Evolutionary conservation across 2,888 invertebrate species (phyloP), one percentile per base, ranked within the genome.

Genomic region (Dynastes maya): DNA sequence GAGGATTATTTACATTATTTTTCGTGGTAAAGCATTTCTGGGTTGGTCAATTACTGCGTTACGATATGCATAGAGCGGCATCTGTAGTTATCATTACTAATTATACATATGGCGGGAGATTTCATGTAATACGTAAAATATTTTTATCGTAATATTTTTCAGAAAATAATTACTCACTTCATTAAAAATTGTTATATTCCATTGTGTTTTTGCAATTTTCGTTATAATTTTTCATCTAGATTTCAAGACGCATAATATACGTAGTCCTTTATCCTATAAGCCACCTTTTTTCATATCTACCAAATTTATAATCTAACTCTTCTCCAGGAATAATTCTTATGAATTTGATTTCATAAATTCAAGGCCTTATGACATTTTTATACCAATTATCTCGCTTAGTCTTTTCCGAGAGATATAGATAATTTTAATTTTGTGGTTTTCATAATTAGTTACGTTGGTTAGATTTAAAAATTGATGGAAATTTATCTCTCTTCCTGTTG

Each of bases 401-500:
- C n/a, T 8, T 55, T 55, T 13, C 11, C 16, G n/a, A 22, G 55
- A 55, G 51, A 51, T 70, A 32, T 32, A 22, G 72, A 61, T 72
- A 72, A 72, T 37, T 67, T 45, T 67, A 45, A 49, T 58, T 58
- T 61, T 72, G 72, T 37, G 61, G 72, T 61, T 74, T 72, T 27
- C 58, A 27, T 61, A 61, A 74, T 61, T 61, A 74, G 45, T 40
- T 45, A 32, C 29, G 27, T 53, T 29, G 72, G 61, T 58, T 72
- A 27, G 58, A 72, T 72, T 74, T 27, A 13, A 74, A 72, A 72
- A 58, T 72, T 37, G 16, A 16, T 13, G 61, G 22, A 58, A 72
- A 74, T 61, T 53, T 74, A 45, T 74, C 61, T 40, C 27, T 58
- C 72, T 40, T 74, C 72, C 78, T 79, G 78, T 77, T 79, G 61